These are phyloP conservation scores for Drosophila barbarae DNA, from an alignment of 2,888 invertebrate genomes.

Conservation along the genomic window DNA sequence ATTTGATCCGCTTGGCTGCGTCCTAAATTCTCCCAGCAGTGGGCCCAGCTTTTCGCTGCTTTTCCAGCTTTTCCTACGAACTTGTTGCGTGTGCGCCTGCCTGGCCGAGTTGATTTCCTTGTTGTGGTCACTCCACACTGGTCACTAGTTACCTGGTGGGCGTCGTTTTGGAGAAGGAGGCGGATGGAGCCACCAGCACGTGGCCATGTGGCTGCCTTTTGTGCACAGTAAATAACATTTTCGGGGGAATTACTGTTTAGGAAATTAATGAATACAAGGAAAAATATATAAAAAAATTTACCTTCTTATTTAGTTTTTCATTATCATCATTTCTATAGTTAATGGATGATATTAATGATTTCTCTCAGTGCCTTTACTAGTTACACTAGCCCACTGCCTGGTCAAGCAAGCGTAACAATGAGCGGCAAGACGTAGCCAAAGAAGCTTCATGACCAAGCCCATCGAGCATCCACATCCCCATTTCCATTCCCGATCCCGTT, in stretches of 20 bases:
- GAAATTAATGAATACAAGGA: no score
- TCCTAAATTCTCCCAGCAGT: slow-evolving; percentile 30
- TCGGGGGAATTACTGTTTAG: background rate
- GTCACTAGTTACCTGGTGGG: slow-evolving; percentile 30
- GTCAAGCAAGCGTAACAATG: slow-evolving; percentile 44
- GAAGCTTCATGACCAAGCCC: slow-evolving; percentile 23
- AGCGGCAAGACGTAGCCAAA: slow-evolving; percentile 16
- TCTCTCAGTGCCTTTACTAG: slow-evolving; percentile 2
- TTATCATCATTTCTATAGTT: no score
- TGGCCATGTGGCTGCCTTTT: slow-evolving; percentile 18
- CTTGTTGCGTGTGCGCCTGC: slow-evolving; percentile 26
- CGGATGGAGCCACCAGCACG: slow-evolving; percentile 33
- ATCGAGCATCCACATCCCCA: slow-evolving; percentile 3
- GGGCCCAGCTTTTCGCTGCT: background rate
- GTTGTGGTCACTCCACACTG: slow-evolving; percentile 33
- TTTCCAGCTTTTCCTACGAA: slow-evolving; percentile 14
- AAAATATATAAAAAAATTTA: background rate
- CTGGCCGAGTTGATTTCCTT: slow-evolving; percentile 38
- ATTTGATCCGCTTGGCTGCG: slow-evolving; percentile 67
- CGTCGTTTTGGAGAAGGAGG: slow-evolving; percentile 23
- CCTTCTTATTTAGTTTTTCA: no score
- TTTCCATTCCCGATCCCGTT: slow-evolving; percentile 2
- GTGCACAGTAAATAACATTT: background rate
- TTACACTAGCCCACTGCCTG: slow-evolving; percentile 14
- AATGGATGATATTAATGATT: background rate